These are phyloP conservation scores for Thalassoma bifasciatum DNA, from an alignment of 2,113 vertebrate genomes.

Conservation along the genomic window DNA sequence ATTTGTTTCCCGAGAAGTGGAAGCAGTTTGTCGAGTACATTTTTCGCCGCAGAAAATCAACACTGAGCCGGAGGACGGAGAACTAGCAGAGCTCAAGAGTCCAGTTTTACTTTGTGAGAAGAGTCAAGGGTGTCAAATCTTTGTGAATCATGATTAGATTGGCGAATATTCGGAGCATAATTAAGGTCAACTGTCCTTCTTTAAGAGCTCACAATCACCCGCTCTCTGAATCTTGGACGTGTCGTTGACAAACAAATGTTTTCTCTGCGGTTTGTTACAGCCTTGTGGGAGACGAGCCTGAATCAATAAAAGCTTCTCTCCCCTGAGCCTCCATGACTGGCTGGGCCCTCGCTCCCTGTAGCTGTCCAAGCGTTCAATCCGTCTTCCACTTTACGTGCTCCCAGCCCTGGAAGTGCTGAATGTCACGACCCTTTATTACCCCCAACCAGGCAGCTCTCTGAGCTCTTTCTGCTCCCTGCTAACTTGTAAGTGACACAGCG, in stretches of 20 bases:
- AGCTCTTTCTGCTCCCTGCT: constrained; percentile 16
- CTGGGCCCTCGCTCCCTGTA: constrained; percentile 31
- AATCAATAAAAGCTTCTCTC: constrained; percentile 60
- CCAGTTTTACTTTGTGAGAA: too few relatives aligned
- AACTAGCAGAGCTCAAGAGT: too few relatives aligned
- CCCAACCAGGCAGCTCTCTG: not conserved
- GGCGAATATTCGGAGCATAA: not conserved
- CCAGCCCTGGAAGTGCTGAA: constrained; percentile 41
- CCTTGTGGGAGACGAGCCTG: constrained; percentile 16
- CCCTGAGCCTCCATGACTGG: constrained; percentile 40
- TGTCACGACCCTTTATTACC: constrained; percentile 58
- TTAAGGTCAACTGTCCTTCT: not conserved
- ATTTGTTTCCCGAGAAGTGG: not conserved
- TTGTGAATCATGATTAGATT: not conserved
- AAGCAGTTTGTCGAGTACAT: not conserved
- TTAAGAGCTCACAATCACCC: not conserved
- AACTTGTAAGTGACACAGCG: constrained; percentile 45
- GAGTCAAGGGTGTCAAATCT: too few relatives aligned
- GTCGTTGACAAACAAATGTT: not conserved
- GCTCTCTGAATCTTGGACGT: not conserved
- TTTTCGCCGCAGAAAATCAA: not conserved
- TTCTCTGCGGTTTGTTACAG: not conserved
- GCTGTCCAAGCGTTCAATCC: constrained; percentile 37
- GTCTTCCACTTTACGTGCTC: constrained; percentile 34
- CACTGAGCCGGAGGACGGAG: too few relatives aligned